Evolutionary conservation across 2,888 invertebrate genomes (phyloP), one percentile per base, ranked within the genome.

Genomic region (Rhyacophila evoluta): DNA sequence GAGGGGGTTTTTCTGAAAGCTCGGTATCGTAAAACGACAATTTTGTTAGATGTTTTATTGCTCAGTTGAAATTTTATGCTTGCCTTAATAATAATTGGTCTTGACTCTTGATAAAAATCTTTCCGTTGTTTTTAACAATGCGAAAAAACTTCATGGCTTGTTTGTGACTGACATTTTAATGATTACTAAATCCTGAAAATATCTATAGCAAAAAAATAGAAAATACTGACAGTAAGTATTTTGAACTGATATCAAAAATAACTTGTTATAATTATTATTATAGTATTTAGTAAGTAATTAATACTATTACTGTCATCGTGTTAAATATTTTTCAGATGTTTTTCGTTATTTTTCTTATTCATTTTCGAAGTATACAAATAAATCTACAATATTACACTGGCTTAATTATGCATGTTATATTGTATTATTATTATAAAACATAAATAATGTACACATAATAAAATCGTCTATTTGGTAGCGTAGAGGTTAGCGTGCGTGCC

Each of bases 11-110:
- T 55, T 55, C 19, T 19, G 55, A 55, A 55, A 55, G 55, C 55
- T 55, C 25, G 12, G 15, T 10, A 55, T 55, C 55, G 55, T 55
- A 25, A 55, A 55, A 55, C 25, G 55, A 55, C 55, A 55, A 55
- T 55, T 55, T 55, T 55, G 55, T 55, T 55, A 10, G 55, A 55
- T 55, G 25, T 55, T 55, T 55, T 55, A 55, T 55, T 19, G 55
- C 55, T 55, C 15, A 55, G 55, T 55, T 25, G 55, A 55, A 55
- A 55, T 55, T 55, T 55, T 55, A 55, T 55, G 55, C 55, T 55
- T 55, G 15, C 55, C 25, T 55, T 55, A 55, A 55, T 55, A 25
- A 55, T 55, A 55, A 55, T 55, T 55, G 55, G 55, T 55, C 55
- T 55, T 25, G 55, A 10, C 55, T 33, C 29, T 55, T 55, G 55